Evolutionary conservation across 2,888 invertebrate genomes (phyloP).

Genomic region (Dorcus parallelipipedus): DNA sequence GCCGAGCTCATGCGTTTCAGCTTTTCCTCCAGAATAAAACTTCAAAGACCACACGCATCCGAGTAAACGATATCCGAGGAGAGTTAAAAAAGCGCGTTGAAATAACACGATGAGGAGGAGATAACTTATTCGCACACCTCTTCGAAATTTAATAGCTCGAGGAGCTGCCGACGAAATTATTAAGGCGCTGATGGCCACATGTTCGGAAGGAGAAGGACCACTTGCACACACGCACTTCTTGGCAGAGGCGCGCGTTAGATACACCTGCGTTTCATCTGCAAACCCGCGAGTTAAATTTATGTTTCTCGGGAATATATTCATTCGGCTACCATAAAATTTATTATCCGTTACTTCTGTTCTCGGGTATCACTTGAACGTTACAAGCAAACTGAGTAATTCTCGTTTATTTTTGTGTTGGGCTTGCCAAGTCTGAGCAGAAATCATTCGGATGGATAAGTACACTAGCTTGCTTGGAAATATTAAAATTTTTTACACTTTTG

Average conservation of each 20-base stretch:
- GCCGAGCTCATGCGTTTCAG: conserved; percentile 24
- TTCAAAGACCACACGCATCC: conserved; percentile 26
- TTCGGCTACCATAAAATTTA: conserved; percentile 19
- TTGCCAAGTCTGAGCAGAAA: too few relatives aligned
- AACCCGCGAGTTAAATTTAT: conserved; percentile 19
- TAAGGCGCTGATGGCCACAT: conserved; percentile 9
- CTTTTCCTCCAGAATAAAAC: conserved; percentile 24
- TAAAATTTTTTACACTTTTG: too few relatives aligned
- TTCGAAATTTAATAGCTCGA: conserved; percentile 17
- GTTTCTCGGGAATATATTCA: conserved; percentile 21
- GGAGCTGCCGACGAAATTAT: conserved; percentile 13
- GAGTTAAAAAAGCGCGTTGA: neutral
- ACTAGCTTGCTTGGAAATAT: too few relatives aligned
- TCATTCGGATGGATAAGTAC: too few relatives aligned
- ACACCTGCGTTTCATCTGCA: conserved; percentile 15
- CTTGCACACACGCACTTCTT: conserved; percentile 3
- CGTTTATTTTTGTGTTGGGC: too few relatives aligned
- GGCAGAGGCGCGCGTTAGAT: conserved; percentile 8
- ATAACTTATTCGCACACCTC: conserved; percentile 17
- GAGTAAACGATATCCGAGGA: conserved; percentile 17
- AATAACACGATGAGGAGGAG: conserved; percentile 5
- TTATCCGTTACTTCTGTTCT: conserved; percentile 16
- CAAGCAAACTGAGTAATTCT: too few relatives aligned
- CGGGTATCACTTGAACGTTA: conserved; percentile 7
- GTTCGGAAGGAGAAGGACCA: neutral